Base-by-base conservation (phyloP, 2,113 vertebrate species). In the Ammodramus savannarum region DNA sequence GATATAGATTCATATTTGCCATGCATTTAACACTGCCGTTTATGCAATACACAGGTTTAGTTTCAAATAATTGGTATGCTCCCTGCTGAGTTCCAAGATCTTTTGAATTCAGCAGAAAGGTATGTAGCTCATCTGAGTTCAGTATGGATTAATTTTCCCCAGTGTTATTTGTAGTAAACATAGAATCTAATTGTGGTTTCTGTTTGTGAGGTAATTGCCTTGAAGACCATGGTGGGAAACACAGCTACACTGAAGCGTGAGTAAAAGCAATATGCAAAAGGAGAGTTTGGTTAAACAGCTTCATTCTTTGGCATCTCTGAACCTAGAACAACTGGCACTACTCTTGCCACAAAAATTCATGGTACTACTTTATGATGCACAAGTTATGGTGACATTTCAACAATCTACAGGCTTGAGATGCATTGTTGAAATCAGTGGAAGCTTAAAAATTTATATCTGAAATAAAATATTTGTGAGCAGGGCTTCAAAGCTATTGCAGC, bases 1-100 rank as follows among this genome's bases (percentile, higher is more conserved):
- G 36, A 52, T 39, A 10, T 75, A 63, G 22, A 38, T 71, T 78
- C 22, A 4, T 81, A 65, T 90, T 91, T 95, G 8, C 18, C 7
- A 1, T 59, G 19, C 38, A 54, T 58, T 62, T 91, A 83, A 77
- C 66, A 85, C 74, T 73, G 54, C 8, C n/a, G 25, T 73, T 90
- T 71, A 87, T 78, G 14, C 54, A 83, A 67, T 5, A 52, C 1
- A 2, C 14, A 22, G 8, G 9, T 81, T 93, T 76, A 8, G 11
- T 89, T 69, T 81, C 38, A 93, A 92, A 90, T 94, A 93, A 95
- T 78, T 93, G 65, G 36, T 16, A 27, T 39, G 54, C 32, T 88
- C 29, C 90, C 73, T 75, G 51, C 66, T 71, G 83, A 86, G 78
- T 87, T 95, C 54, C 90, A 85, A 92, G 77, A 46, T 43, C 27